Evolutionary conservation across 2,113 vertebrate species (phyloP), one percentile per base, ranked within the genome.

Genomic region (Phasianus colchicus): DNA sequence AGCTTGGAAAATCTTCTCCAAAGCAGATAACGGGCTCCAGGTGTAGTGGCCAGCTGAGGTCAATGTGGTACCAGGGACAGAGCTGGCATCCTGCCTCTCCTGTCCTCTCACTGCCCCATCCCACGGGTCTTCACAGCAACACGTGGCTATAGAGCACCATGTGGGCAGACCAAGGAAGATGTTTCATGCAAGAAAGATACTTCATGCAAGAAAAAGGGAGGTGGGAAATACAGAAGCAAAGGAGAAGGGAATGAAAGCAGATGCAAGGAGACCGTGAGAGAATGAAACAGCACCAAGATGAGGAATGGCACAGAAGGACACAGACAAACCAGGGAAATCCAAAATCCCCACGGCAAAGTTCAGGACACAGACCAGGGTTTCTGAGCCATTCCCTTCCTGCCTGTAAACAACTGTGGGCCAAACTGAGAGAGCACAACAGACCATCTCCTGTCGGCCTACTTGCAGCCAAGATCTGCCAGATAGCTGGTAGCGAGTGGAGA

Each of bases 61-160:
- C 27, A 18, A 4, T 4, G n/a, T 0, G 5, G 42, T n/a, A 67
- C 13, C 38, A 57, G 6, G 4, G 27, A 73, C 14, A 32, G 1
- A 80, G 27, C 52, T 55, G 9, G 17, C 55, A 13, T 45, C n/a
- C 25, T 38, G 47, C 47, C 76, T 52, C 36, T 63, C 32, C 47
- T 50, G 64, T 11, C 29, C 22, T 15, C 55, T 82, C 40, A 54
- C 57, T 71, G 50, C 25, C n/a, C 19, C 12, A 2, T 30, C 50
- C 42, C 40, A 36, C 0, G 0, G 11, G 30, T 67, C 64, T 91
- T 40, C 1, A 1, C 48, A 85, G 48, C 25, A 55, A 60, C 47
- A 47, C 6, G 5, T 5, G 15, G n/a, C 43, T 18, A 6, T 12
- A n/a, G 22, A 69, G n/a, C 24, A 34, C 22, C 45, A n/a, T 11